Base-by-base conservation (phyloP, 2,888 invertebrate species). In the Aradus depressus region DNA sequence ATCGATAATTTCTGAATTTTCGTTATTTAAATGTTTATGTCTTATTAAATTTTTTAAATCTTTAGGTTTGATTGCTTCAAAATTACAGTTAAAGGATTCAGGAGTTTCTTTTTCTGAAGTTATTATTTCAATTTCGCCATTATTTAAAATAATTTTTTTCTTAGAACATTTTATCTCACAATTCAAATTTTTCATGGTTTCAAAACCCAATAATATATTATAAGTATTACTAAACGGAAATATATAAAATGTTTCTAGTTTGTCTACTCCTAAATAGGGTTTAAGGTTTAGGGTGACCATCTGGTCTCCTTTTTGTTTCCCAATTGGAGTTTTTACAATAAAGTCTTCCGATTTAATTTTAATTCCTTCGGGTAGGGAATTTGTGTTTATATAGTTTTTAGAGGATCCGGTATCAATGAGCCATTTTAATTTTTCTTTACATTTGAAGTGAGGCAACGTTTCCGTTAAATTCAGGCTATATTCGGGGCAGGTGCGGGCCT, bases 1-100 rank as follows among this genome's bases (percentile, higher is more conserved):
- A 52, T 16, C 55, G 12, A 37, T 55, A 55, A 37, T 55, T 55
- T 26, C 35, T 47, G 2, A 51, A 35, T 37, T 51, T 48, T 4
- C 53, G 1, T 23, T 8, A n/a, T 52, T 52, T 49, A 52, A 48
- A 28, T 48, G 54, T 3, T 42, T 37, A 2, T 35, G 23, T 25
- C 39, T 37, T 23, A 48, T 35, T 14, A 35, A n/a, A n/a, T n/a
- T n/a, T n/a, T n/a, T n/a, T n/a, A n/a, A 10, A 14, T 6, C 16
- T 35, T 35, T 16, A 5, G 10, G 10, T n/a, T 35, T n/a, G 6
- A 6, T 35, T 6, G 6, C 6, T n/a, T 35, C 35, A 5, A 35
- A 16, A 35, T 35, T 35, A 14, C 6, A 6, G 10, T 6, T 10
- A 5, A n/a, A 5, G 14, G 6, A 6, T 35, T 10, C 14, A 5